Evolutionary conservation across 2,797 vertebrate genomes (phyloP).

Genomic region (Masticophis lateralis): DNA sequence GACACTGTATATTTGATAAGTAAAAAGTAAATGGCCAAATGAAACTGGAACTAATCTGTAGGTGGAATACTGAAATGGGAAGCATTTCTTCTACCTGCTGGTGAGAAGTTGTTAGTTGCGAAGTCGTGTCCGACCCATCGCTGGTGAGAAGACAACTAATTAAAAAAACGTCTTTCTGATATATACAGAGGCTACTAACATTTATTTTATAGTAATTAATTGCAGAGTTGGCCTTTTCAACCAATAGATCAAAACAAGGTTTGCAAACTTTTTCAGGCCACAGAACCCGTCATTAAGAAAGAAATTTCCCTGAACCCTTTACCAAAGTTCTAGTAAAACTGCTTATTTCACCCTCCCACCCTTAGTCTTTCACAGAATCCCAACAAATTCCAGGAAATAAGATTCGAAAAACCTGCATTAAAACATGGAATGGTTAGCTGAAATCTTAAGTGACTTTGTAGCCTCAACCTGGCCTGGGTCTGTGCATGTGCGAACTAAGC

Average conservation of each 20-base stretch:
- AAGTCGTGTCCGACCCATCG: too few species aligned
- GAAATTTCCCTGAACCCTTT: background rate
- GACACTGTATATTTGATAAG: background rate
- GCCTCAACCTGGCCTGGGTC: background rate
- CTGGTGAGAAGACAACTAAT: background rate
- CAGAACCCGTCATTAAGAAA: background rate
- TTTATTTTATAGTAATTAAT: background rate
- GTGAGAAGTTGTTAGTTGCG: too few species aligned
- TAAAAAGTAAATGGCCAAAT: background rate
- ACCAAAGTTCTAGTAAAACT: background rate
- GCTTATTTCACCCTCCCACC: background rate
- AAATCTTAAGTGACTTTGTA: background rate
- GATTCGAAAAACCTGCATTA: background rate
- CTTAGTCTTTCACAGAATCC: background rate
- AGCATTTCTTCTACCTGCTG: background rate
- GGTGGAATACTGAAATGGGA: background rate
- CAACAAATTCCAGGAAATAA: background rate
- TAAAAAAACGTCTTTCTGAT: background rate
- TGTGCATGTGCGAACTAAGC: background rate
- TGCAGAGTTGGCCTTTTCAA: background rate
- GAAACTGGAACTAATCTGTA: background rate
- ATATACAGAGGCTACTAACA: background rate
- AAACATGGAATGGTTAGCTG: background rate
- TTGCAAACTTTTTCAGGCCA: background rate
- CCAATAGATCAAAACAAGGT: background rate